Evolutionary conservation across 2,888 invertebrate species (phyloP), one percentile per base, ranked within the genome.

Genomic region (Agrotis exclamationis): DNA sequence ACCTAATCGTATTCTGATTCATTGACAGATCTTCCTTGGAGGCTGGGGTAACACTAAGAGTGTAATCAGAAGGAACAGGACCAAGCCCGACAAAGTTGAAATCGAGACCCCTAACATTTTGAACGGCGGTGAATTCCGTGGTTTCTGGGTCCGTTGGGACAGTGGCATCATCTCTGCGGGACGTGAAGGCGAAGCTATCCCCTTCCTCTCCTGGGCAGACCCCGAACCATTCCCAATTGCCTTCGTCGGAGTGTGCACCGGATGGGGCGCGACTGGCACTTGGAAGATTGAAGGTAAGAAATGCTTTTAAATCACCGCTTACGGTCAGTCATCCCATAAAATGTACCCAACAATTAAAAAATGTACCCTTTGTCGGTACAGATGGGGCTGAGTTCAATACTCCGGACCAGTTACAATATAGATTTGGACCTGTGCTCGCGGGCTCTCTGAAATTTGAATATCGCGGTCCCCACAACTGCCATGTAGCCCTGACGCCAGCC

Each of bases 31-130:
- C 65, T 98, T 99, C 94, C 96, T 99, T 86, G 99, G 99, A 44
- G 99, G 99, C 45, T 99, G 99, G 99, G 97, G 97, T 33, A 99
- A 99, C 93, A 96, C 97, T 78, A 98, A 98, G 94, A 98, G 98
- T 47, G 98, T 98, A 1, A 98, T 98, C 89, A 97, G 98, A 72
- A 97, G 97, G 89, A 98, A 98, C 94, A 97, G 97, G 89, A 95
- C 97, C 76, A 97, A 98, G 92, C 98, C 98, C 4, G 98, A 98
- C 66, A 97, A 97, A 78, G 97, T 96, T 16, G 97, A 97, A 91
- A 96, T 96, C 7, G 97, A 97, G 45, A 98, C 98, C 0, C 98
- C 98, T 0, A 97, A 96, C 71, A 97, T 98, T 84, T 93, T 99
- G 81, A 97, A 97, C 89, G 97, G 94, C 11, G 97, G 97, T 53